A percentile compares a stretch with the other conserved stretches of the same genome.
Conservation (phyloP, 2,797 vertebrate species). For the Oreochromis grahami region DNA sequence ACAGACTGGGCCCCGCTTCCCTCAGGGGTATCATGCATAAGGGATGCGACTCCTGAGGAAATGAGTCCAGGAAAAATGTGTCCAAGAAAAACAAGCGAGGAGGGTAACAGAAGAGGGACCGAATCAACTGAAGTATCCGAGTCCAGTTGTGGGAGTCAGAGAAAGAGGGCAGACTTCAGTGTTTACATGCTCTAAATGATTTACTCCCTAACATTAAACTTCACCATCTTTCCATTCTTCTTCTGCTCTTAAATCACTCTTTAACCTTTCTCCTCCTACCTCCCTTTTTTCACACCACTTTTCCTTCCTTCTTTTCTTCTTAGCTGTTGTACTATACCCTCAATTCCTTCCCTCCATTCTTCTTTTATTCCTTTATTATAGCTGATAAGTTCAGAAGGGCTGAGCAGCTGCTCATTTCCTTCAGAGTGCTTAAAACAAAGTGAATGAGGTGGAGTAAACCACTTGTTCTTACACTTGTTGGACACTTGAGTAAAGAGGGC, state of each 20-base stretch:
- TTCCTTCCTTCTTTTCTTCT: constrained; percentile 14
- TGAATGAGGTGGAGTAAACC: neutral
- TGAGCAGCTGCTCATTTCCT: neutral
- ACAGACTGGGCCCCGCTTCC: constrained; percentile 8
- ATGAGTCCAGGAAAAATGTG: constrained; percentile 51
- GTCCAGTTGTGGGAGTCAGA: constrained; percentile 21
- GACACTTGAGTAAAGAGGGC: neutral
- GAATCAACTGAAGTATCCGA: constrained; percentile 23
- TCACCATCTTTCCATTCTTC: neutral
- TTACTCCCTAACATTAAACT: neutral
- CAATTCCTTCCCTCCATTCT: neutral
- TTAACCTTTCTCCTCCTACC: neutral
- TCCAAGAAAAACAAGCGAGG: constrained; percentile 67
- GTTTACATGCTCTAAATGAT: neutral
- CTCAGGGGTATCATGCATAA: constrained; percentile 36
- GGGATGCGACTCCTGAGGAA: constrained; percentile 57
- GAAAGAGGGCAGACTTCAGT: neutral
- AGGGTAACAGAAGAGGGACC: constrained; percentile 28
- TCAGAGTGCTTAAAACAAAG: neutral
- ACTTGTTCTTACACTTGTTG: neutral
- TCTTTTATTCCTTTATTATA: neutral
- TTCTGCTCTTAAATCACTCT: neutral
- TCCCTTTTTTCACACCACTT: neutral
- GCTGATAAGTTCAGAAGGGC: neutral
- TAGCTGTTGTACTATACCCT: neutral